A percentile compares a stretch with the other conserved stretches of the same genome.
Evolutionary conservation across 2,113 vertebrate genomes (phyloP).

Genomic region (Sterna hirundo): DNA sequence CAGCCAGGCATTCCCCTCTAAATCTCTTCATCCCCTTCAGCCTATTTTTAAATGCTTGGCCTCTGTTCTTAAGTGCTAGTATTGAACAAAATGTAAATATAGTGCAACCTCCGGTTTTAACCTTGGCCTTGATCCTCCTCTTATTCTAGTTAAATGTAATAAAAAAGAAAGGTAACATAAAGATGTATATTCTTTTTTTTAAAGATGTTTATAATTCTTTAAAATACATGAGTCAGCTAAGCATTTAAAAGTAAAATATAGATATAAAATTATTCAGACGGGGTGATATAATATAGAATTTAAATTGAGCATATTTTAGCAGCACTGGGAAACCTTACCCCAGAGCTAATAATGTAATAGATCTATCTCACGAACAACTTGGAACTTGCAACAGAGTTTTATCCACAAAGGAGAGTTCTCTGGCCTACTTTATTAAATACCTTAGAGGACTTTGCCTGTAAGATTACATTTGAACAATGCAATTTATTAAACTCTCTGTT

Average conservation of each 20-base stretch:
- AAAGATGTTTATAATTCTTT: conserved; percentile 43
- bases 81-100: conserved; percentile 60
- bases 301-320: conserved; percentile 64
- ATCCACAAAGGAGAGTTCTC: conserved; percentile 61
- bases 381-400: conserved; percentile 48
- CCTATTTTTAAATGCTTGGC: conserved; percentile 60
- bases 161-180: conserved; percentile 55
- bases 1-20: conserved; percentile 58
- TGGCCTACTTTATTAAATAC: conserved; percentile 66
- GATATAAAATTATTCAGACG: conserved; percentile 63
- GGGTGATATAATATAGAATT: conserved; percentile 62
- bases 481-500: conserved; percentile 53
- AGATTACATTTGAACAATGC: conserved; percentile 49
- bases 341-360: conserved; percentile 61
- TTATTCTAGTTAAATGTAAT: conserved; percentile 44
- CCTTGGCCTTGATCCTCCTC: conserved; percentile 29
- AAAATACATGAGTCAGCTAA: conserved; percentile 57
- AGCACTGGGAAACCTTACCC: conserved; percentile 60
- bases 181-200: conserved; percentile 16
- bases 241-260: conserved; percentile 71
- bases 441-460: conserved; percentile 48
- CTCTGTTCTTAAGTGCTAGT: conserved; percentile 35
- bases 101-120: conserved; percentile 30
- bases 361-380: conserved; percentile 26
- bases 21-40: conserved; percentile 59